Base-by-base conservation (phyloP, 2,888 invertebrate genomes). In the Rhaphigaster nebulosa region DNA sequence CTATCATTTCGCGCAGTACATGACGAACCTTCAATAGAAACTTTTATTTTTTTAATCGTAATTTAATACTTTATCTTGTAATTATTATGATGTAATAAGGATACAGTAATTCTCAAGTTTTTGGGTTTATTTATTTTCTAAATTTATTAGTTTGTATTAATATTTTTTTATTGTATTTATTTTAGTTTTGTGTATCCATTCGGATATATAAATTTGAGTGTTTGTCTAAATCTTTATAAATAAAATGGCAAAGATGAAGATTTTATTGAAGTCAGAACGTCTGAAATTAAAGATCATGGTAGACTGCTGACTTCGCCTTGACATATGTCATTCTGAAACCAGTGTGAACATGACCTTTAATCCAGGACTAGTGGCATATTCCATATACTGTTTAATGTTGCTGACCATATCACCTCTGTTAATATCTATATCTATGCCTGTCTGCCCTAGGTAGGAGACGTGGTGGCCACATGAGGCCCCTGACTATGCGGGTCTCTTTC, bases 361-460 rank as follows among this genome's bases (percentile, higher is more conserved):
- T 18, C 20, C 38, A 76, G 34, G 20, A 76, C 70, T 76, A 20
- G 34, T 38, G 34, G 12, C 70, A 76, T 76, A 76, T 76, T 20
- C 38, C 38, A 23, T 76, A 38, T 76, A 38, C 70, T 38, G 0
- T 1, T 15, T 65, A 65, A 13, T 2, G 34, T 38, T 38, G 34
- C 38, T 76, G 20, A 76, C 70, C 70, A 20, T 38, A 76, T 15
- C 70, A 76, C 70, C n/a, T 50, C 41, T 26, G 45, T n/a, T 84
- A 4, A 4, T 84, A 45, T 15, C 13, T 84, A 45, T 18, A 10
- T 87, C 6, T 52, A 88, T 88, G 8, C 13, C 6, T 88, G 12
- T 88, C 20, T 76, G 2, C 87, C 18, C 4, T 50, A 91, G 91
- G 91, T 70, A 88, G 91, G 90, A 91, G 91, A 91, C 91, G 91